Evolutionary conservation across 1,140 invertebrate genomes (phyloP).

Genomic region (Lethrus apterus): DNA sequence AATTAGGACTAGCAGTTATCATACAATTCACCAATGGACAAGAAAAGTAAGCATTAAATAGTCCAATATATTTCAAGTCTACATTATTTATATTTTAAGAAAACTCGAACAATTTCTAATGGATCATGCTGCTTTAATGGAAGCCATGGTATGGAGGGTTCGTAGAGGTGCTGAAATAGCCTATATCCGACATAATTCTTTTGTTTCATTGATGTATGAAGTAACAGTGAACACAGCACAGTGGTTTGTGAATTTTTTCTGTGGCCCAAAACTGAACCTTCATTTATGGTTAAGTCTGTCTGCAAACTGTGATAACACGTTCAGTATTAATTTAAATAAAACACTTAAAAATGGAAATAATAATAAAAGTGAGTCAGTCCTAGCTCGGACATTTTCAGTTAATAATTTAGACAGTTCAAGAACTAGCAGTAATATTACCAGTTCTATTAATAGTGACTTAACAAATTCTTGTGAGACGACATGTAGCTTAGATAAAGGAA

Average conservation of each 20-base stretch:
- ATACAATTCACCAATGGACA: slow-evolving; percentile 43
- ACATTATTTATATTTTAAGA: slow-evolving; percentile 35
- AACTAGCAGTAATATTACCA: slow-evolving; percentile 1
- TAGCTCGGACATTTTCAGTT: too few species aligned
- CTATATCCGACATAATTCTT: slow-evolving; percentile 45
- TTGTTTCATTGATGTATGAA: slow-evolving; percentile 53
- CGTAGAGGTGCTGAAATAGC: slow-evolving; percentile 53
- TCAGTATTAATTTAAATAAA: slow-evolving; percentile 33
- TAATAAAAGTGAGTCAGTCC: too few species aligned
- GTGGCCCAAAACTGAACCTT: slow-evolving; percentile 53
- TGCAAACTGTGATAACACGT: slow-evolving; percentile 33
- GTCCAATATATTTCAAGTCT: not conserved
- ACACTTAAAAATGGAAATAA: too few species aligned
- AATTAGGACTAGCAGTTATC: slow-evolving; percentile 51
- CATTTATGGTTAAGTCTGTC: slow-evolving; percentile 63
- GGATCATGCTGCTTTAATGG: slow-evolving; percentile 72
- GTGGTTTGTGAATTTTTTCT: slow-evolving; percentile 60
- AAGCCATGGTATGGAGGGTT: slow-evolving; percentile 68
- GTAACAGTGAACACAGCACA: slow-evolving; percentile 43
- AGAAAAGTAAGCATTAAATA: slow-evolving; percentile 42
- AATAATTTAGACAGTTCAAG: too few species aligned
- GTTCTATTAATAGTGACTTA: not conserved
- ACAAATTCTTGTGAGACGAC: not conserved
- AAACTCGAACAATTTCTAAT: slow-evolving; percentile 62
- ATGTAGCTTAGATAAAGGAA: slow-evolving; percentile 1